Conservation (phyloP, 2,797 vertebrate species). For the Menidia menidia region DNA sequence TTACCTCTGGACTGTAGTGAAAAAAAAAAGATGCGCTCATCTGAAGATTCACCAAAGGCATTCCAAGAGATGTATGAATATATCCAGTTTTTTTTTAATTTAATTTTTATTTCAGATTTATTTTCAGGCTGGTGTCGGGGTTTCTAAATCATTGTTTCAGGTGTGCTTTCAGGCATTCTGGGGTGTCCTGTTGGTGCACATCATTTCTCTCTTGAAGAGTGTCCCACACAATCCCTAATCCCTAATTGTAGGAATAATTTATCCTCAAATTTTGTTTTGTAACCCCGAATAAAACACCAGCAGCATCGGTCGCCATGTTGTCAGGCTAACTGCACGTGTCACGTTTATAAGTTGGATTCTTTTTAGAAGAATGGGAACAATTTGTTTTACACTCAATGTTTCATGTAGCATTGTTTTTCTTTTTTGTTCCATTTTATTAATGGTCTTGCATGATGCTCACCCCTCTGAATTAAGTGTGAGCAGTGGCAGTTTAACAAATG, state of each 20-base stretch:
- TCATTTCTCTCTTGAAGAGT: slow-evolving; percentile 45
- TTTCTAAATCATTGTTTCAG: slow-evolving; percentile 18
- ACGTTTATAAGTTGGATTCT: too few species aligned
- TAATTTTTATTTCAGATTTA: too few species aligned
- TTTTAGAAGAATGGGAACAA: too few species aligned
- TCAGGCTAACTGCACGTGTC: neutral
- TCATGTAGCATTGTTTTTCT: neutral
- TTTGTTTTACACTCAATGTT: neutral
- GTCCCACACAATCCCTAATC: neutral
- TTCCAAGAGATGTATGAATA: slow-evolving; percentile 46
- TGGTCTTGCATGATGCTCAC: neutral
- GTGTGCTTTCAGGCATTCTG: neutral
- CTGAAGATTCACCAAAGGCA: slow-evolving; percentile 68
- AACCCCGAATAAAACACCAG: slow-evolving; percentile 10
- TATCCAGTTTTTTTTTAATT: neutral
- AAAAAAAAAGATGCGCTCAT: slow-evolving; percentile 25
- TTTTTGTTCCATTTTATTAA: neutral
- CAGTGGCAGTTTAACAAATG: neutral
- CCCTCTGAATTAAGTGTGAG: neutral
- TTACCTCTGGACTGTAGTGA: slow-evolving; percentile 58
- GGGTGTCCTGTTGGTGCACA: slow-evolving; percentile 10
- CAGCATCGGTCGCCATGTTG: neutral
- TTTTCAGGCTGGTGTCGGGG: slow-evolving; percentile 25
- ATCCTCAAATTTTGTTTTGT: neutral
- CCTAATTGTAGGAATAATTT: neutral